phyloP scores from a whole-genome alignment of 2,797 vertebrate genomes.

The Masticophis lateralis region DNA sequence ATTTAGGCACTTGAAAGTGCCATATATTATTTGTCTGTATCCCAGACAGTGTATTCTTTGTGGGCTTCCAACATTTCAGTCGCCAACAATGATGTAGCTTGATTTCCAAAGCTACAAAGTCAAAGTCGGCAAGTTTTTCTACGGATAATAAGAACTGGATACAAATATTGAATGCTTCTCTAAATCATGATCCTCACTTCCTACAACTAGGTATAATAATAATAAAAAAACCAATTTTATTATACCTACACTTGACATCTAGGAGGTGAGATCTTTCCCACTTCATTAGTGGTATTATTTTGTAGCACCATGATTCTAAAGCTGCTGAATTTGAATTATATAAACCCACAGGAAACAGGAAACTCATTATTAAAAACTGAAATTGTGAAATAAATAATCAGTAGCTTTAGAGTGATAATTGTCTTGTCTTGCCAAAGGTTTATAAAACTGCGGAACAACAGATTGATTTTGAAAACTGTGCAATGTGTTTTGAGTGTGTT shows the following conservation, averaged over 20 bases:
- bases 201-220: background rate
- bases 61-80: background rate
- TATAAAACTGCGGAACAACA: background rate
- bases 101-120: background rate
- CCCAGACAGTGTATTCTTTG: background rate
- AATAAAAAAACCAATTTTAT: background rate
- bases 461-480: background rate
- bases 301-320: slow-evolving; percentile 6
- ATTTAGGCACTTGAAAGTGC: background rate
- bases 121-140: background rate
- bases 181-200: background rate
- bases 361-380: slow-evolving; percentile 5
- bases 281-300: background rate
- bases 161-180: background rate
- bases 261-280: background rate
- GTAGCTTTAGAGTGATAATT: slow-evolving; percentile 11
- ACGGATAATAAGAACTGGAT: background rate
- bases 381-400: slow-evolving; percentile 23
- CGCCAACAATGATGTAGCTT: background rate
- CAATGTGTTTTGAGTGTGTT: background rate
- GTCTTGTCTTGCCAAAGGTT: background rate
- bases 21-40: background rate
- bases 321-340: slow-evolving; percentile 1
- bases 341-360: background rate
- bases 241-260: background rate